Conservation (phyloP, 64 coral and sea anemone species). For the Exaiptasia diaphana region DNA sequence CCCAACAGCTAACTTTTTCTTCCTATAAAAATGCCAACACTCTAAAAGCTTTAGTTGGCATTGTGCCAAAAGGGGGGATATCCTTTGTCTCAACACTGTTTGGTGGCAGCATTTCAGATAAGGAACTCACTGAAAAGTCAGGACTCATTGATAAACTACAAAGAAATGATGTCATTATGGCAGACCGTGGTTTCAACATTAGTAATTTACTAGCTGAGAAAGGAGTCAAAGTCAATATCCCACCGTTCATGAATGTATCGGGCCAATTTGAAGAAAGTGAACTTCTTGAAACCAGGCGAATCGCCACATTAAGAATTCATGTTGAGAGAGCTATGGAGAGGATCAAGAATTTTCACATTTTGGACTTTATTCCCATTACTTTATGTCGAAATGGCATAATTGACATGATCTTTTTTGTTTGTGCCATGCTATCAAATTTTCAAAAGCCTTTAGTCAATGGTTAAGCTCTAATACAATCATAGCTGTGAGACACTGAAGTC, state of each 20-base stretch:
- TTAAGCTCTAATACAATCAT: no score
- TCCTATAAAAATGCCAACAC: slow-evolving; percentile 64
- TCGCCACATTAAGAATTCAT: slow-evolving; percentile 49
- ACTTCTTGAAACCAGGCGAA: slow-evolving; percentile 48
- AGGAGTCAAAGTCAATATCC: slow-evolving; percentile 56
- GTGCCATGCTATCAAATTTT: slow-evolving; percentile 36
- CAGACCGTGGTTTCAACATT: slow-evolving; percentile 61
- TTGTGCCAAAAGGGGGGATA: slow-evolving; percentile 46
- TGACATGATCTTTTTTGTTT: slow-evolving; percentile 40
- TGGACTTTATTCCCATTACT: slow-evolving; percentile 46
- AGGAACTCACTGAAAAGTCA: slow-evolving; percentile 40
- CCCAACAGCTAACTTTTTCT: slow-evolving; percentile 60
- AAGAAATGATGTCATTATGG: slow-evolving; percentile 53
- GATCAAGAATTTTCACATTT: slow-evolving; percentile 66
- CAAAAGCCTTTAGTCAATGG: slow-evolving; percentile 17
- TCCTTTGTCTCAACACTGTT: slow-evolving; percentile 64
- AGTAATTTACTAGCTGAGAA: slow-evolving; percentile 47
- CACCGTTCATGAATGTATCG: slow-evolving; percentile 67
- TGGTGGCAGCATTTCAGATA: slow-evolving; percentile 62
- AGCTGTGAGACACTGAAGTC: no score
- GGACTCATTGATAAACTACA: slow-evolving; percentile 57
- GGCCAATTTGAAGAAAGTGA: slow-evolving; percentile 52
- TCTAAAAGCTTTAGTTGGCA: slow-evolving; percentile 60
- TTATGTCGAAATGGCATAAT: slow-evolving; percentile 14
- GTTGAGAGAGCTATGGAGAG: slow-evolving; percentile 53